Base-by-base conservation (phyloP, 2,888 invertebrate genomes). In the Nebria salina region DNA sequence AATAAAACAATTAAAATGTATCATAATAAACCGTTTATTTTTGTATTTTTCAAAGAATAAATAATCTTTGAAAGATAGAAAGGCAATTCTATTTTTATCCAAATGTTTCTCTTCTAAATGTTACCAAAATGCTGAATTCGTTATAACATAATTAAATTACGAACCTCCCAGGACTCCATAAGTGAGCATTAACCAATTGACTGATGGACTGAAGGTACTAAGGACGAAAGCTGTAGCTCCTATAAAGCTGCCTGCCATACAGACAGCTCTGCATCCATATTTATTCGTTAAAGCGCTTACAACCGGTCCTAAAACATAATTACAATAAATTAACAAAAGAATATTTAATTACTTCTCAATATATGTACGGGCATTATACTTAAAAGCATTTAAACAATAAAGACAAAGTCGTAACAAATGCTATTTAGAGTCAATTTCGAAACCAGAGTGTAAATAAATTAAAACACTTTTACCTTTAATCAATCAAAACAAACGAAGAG, bases 271-370 rank as follows among this genome's bases (percentile, higher is more conserved):
- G 87, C 98, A 98, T 7, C 98, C 99, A 88, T 93, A 99, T 89
- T 96, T 97, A 91, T 99, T 99, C 86, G 98, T 97, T 86, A 99
- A 90, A 82, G 98, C 98, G 85, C 98, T 97, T 81, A 98, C 98
- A 82, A 99, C 91, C 5, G 98, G 98, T 87, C 97, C 96, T 96
- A 90, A 41, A 86, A 86, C 83, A 82, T 9, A 83, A 70, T 1
- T 6, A 65, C 65, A 65, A 13, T n/a, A 1, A 65, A 25, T 66
- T 13, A 15, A 66, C 13, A 20, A 25, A 20, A n/a, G n/a, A 7
- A 8, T 2, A 20, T 8, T 66, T 7, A 5, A 66, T 20, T 20
- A 20, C 20, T 20, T 20, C 20, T 20, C 20, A 20, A 20, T 20
- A 20, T 20, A 20, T 20, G 20, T 20, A 20, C 20, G 20, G 20